Conservation (phyloP, 2,797 vertebrate genomes). For the Falco biarmicus region DNA sequence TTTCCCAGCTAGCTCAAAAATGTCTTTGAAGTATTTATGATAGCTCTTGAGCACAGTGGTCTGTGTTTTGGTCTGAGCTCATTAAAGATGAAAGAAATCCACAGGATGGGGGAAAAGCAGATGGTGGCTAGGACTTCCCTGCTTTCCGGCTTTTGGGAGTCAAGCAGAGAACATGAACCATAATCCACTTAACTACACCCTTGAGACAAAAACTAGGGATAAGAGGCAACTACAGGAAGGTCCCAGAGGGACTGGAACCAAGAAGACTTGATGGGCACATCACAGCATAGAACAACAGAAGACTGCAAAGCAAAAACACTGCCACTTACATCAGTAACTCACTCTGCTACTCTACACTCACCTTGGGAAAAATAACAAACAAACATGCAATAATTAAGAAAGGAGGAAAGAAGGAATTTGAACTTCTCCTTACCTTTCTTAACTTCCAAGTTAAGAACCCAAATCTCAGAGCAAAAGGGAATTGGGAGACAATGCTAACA, state of each 20-base stretch:
- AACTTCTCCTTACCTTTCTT: background rate
- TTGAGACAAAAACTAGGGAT: background rate
- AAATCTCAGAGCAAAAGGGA: background rate
- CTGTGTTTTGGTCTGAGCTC: background rate
- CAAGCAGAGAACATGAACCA: background rate
- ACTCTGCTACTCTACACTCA: background rate
- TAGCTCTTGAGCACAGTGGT: background rate
- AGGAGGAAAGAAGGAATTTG: background rate
- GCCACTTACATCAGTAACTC: background rate
- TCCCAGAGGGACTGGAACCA: background rate
- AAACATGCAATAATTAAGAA: background rate
- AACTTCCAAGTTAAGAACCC: background rate
- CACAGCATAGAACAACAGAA: background rate
- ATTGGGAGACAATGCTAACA: background rate
- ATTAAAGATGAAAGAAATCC: slow-evolving; percentile 8
- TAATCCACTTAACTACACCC: background rate
- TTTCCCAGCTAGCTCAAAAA: background rate
- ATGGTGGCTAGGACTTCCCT: background rate
- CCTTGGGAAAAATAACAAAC: background rate
- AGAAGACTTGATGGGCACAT: background rate
- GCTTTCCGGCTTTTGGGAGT: background rate
- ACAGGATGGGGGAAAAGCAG: background rate
- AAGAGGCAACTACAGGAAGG: background rate
- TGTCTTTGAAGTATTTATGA: background rate
- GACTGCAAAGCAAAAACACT: background rate